Evolutionary conservation across 53 echinoderm and acorn worm species (phyloP), one percentile per base, ranked within the genome.

Genomic region (Holothuria scabra): DNA sequence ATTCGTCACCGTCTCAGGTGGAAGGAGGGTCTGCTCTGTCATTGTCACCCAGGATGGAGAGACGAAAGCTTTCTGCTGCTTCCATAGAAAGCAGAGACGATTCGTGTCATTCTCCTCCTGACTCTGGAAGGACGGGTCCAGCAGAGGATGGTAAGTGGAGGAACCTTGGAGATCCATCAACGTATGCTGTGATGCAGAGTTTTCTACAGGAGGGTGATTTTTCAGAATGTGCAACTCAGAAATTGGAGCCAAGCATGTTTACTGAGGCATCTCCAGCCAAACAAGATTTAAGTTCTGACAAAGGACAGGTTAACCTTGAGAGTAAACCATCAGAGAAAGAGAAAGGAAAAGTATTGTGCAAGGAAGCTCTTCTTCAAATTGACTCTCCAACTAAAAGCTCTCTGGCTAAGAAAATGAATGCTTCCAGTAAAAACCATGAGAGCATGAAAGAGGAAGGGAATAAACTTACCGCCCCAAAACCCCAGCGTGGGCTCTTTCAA

Each of bases 201-300:
- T 82, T 89, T 29, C 84, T 91, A 30, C 95, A 95, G 59, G 96
- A 95, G 60, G 87, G 86, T 48, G 96, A 95, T 62, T 60, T 71
- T 59, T 94, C 94, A 32, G 92, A 97, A 48, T 97, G 97, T 92
- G 97, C 92, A 48, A 97, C 97, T 8, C 92, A 95, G n/a, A 87
- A 85, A 82, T 91, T 94, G 58, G 94, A 94, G 64, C 94, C 90
- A 10, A 97, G 97, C 87, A 89, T 92, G 86, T 92, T 94, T 66
- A 67, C 92, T 13, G 97, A 97, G 74, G 81, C 89, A 59, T 89
- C 89, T 18, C 46, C 80, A 63, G 78, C 78, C 1, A 78, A 78
- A 32, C 78, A 78, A 28, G 52, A 52, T 18, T 52, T 16, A 3
- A 52, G 52, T 52, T 52, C 52, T 52, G 57, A 58, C 21, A 26